These are phyloP conservation scores for Solea solea DNA, from an alignment of 2,113 vertebrate genomes.

Conservation along the genomic window DNA sequence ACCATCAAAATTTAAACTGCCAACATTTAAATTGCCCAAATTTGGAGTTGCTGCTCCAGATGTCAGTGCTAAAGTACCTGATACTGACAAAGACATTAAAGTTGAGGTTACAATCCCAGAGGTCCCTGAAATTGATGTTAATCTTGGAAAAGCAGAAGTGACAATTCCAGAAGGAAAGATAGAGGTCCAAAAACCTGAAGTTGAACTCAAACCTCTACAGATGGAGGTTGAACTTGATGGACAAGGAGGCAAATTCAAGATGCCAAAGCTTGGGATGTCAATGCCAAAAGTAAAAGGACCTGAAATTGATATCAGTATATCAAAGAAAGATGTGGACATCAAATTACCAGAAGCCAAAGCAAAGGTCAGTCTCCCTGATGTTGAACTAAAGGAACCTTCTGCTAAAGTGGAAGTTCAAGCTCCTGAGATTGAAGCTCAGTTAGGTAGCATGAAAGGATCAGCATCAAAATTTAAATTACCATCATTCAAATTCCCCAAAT, in stretches of 20 bases:
- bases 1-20: no score
- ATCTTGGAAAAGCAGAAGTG: conserved; percentile 25
- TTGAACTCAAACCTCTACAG: conserved; percentile 7
- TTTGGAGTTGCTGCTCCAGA: no score
- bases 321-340: conserved; percentile 20
- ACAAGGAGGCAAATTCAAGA: conserved; percentile 35
- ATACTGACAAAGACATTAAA: neutral
- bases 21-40: no score
- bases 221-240: conserved; percentile 11
- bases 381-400: neutral
- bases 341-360: conserved; percentile 11
- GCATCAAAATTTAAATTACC: no score
- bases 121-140: neutral
- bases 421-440: no score
- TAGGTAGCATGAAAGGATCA: no score
- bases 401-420: no score
- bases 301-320: conserved; percentile 11
- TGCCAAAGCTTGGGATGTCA: conserved; percentile 20
- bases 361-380: neutral
- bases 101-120: conserved; percentile 11
- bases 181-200: conserved; percentile 19
- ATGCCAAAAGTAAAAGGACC: conserved; percentile 43
- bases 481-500: no score
- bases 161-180: conserved; percentile 27
- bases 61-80: no score